Conservation (phyloP, 2,888 invertebrate species). For the Synergus itoensis region DNA sequence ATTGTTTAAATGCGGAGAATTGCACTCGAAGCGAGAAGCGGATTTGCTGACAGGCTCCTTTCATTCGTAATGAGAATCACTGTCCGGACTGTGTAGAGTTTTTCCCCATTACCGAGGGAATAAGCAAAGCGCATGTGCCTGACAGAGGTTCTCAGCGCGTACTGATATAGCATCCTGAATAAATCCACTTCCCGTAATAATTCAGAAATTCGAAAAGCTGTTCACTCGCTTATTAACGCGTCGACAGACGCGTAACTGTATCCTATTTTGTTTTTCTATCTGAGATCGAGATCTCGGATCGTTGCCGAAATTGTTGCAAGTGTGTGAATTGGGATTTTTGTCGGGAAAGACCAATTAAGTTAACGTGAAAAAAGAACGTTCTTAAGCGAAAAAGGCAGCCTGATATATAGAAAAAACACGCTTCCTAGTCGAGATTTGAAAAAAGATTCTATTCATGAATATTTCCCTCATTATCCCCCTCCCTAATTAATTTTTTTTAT, state of each 20-base stretch:
- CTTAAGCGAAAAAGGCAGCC: conserved; percentile 8
- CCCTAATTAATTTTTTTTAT: conserved; percentile 33
- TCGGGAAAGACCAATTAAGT: conserved; percentile 11
- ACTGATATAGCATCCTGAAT: not conserved
- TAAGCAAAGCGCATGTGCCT: not conserved
- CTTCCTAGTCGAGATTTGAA: conserved; percentile 6
- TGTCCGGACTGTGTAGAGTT: not conserved
- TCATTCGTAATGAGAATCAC: not conserved
- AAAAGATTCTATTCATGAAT: conserved; percentile 43
- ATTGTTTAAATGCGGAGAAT: conserved; percentile 30
- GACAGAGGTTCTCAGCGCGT: not conserved
- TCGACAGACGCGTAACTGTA: not conserved
- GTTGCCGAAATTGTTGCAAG: conserved; percentile 22
- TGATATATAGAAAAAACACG: conserved; percentile 11
- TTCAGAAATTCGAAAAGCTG: not conserved
- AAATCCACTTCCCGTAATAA: not conserved
- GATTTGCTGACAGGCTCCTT: not conserved
- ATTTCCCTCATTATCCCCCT: conserved; percentile 31
- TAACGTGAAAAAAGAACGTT: conserved; percentile 6
- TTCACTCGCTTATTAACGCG: not conserved
- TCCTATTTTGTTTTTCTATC: not conserved
- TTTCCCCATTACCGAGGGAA: not conserved
- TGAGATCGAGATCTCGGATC: conserved; percentile 16
- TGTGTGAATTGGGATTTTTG: not conserved
- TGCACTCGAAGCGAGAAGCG: not conserved